These are phyloP conservation scores for Alectura lathami DNA, from an alignment of 2,113 vertebrate species.

Conservation along the genomic window DNA sequence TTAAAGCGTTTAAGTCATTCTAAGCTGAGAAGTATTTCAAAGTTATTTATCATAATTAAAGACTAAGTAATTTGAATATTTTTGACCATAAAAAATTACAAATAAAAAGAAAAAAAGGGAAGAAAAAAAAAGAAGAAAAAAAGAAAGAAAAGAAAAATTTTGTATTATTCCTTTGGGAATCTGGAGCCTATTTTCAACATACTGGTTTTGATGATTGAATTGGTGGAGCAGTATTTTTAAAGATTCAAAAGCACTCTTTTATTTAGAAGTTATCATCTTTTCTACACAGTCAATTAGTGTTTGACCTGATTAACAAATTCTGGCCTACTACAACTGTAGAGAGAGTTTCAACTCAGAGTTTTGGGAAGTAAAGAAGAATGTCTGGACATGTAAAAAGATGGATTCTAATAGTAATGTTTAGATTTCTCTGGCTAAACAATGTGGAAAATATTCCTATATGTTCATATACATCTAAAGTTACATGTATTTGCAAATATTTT, in stretches of 20 bases:
- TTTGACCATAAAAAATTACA: too few relatives aligned
- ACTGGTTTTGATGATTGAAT: not conserved
- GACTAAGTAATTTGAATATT: not conserved
- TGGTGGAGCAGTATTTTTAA: not conserved
- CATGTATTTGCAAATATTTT: not conserved
- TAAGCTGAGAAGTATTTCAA: not conserved
- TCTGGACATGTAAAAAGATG: not conserved
- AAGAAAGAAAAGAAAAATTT: not conserved
- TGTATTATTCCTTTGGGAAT: not conserved
- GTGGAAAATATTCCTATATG: not conserved
- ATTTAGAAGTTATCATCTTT: not conserved
- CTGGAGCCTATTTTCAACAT: not conserved
- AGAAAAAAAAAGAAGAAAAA: too few relatives aligned
- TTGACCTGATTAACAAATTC: not conserved
- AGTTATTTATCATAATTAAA: not conserved
- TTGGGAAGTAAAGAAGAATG: not conserved
- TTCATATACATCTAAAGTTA: not conserved
- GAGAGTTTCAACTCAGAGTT: not conserved
- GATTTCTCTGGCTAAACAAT: not conserved
- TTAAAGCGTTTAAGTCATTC: not conserved
- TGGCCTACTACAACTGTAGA: rapidly evolving
- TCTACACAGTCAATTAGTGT: not conserved
- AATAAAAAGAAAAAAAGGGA: not conserved
- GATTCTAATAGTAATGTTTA: not conserved
- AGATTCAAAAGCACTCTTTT: not conserved